Evolutionary conservation across 2,888 invertebrate species (phyloP), one percentile per base, ranked within the genome.

Genomic region (Ectobius pallidus): DNA sequence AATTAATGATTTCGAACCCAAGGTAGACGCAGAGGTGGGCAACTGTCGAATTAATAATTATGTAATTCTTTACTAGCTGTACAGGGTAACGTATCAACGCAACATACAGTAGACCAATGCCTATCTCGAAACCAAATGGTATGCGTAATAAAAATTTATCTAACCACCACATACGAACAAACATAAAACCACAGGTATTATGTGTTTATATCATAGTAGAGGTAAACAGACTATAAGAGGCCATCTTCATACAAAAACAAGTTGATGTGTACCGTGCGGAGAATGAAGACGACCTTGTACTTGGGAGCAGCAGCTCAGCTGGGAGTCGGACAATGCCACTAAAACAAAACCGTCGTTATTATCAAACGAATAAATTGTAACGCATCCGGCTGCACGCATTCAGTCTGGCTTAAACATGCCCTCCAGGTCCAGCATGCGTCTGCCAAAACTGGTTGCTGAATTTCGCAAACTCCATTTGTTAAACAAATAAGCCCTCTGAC

Each of bases 251-350:
- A 22, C 25, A 55, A 55, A 55, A 55, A 55, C 25, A 27, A 6
- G 4, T 25, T 25, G 55, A 55, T 55, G 4, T 55, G 16, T 16
- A 25, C 25, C 18, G 22, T 58, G 58, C 9, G 27, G 30, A 52
- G 52, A 58, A 22, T 22, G 58, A 58, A 30, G 6, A 30, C 58
- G 58, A 2, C 58, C 58, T 58, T 58, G 58, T 30, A 30, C 58
- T 30, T 58, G 30, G n/a, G n/a, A n/a, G n/a, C 16, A 16, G 30
- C 58, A 16, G n/a, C 58, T 58, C 25, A 27, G 30, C 30, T 30
- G 30, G n/a, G 30, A 25, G 25, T 3, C 3, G 25, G 7, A 46
- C n/a, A 46, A 16, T n/a, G 46, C n/a, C n/a, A n/a, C n/a, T n/a
- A n/a, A n/a, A n/a, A n/a, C n/a, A n/a, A n/a, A n/a, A n/a, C n/a